Base-by-base conservation (phyloP, 2,888 invertebrate species). In the Chelonus formosanus region DNA sequence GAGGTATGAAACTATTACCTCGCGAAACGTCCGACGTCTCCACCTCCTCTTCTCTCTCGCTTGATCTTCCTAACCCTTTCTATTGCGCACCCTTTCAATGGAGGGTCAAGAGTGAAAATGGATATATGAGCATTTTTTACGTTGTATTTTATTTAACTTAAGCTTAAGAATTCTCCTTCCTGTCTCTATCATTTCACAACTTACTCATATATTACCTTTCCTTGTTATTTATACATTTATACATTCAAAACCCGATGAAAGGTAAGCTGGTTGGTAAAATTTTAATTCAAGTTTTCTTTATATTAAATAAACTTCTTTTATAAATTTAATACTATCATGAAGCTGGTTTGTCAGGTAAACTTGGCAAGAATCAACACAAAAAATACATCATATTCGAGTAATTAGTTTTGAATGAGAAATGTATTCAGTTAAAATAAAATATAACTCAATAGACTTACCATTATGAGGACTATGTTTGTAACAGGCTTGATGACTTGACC, bases 1-100 rank as follows among this genome's bases (percentile, higher is more conserved):
- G 83, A 82, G 83, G 82, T 82, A 83, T 81, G 82, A 83, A 83
- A 83, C 83, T 83, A 82, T 83, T 83, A 82, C 80, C 82, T 81
- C 80, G 78, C 78, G 80, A 81, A 81, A 82, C 79, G 76, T 74
- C 75, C 68, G 71, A 73, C 71, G 68, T 72, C 73, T 68, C 70
- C 67, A 55, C 62, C 55, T 65, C 65, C 47, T 63, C 62, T 20
- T 48, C 65, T 61, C 66, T 70, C 68, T 58, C 59, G 69, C 67
- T 65, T 59, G 34, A 67, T 67, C 67, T 61, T 57, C 65, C 63
- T 69, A 61, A 57, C 65, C 60, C 55, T 40, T 20, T 45, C 5
- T 10, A 58, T 65, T 63, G 61, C 48, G 58, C 62, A 48, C 57
- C 43, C 59, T 40, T 56, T 63, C 56, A 53, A 36, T 53, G 34